Conservation (phyloP, 2,888 invertebrate species). For the Andrena marginata region DNA sequence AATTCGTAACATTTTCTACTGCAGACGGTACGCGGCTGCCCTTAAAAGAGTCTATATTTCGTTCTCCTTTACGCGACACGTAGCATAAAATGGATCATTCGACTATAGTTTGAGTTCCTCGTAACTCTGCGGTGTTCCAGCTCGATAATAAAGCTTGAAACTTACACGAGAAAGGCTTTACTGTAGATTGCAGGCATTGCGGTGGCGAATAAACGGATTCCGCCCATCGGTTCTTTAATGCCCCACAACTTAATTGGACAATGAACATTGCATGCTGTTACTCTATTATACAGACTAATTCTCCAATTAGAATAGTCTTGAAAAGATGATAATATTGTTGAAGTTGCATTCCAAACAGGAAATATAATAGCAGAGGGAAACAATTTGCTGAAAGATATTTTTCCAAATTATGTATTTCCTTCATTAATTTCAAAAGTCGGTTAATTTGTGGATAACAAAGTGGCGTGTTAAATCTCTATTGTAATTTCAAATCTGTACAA, state of each 20-base stretch:
- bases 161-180: slow-evolving; percentile 32
- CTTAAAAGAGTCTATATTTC: slow-evolving; percentile 55
- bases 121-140: slow-evolving; percentile 44
- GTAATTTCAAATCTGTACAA: too few species aligned
- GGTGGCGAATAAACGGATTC: slow-evolving; percentile 1
- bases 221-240: slow-evolving; percentile 3
- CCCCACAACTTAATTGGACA: slow-evolving; percentile 6
- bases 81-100: slow-evolving; percentile 51
- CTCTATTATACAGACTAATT: too few species aligned
- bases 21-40: slow-evolving; percentile 23
- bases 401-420: too few species aligned
- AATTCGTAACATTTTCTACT: slow-evolving; percentile 44
- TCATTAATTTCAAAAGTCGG: too few species aligned
- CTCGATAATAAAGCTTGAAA: slow-evolving; percentile 53
- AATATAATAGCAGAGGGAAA: too few species aligned
- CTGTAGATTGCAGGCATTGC: slow-evolving; percentile 21
- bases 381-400: too few species aligned
- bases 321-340: too few species aligned
- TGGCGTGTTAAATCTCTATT: too few species aligned
- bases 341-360: too few species aligned
- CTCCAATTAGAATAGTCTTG: too few species aligned
- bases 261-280: neutral
- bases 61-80: slow-evolving; percentile 48
- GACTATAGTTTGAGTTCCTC: slow-evolving; percentile 46
- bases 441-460: too few species aligned